Base-by-base conservation (phyloP, 1,140 invertebrate species). In the Globodera ellingtonae region DNA sequence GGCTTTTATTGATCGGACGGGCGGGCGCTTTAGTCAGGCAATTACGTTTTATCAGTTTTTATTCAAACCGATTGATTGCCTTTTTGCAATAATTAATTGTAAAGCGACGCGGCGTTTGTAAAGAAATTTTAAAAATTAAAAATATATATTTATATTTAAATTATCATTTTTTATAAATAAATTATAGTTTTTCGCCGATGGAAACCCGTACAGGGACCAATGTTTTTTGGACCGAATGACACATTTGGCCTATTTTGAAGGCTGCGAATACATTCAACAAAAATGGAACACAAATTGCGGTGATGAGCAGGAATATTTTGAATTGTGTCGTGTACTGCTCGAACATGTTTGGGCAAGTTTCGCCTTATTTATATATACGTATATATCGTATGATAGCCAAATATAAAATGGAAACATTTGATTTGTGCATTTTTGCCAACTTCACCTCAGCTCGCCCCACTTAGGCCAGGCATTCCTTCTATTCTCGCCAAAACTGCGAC, bases 241-340 rank as follows among this genome's bases (percentile, higher is more conserved):
- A 15, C 67, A 70, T 47, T 70, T 70, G 67, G 67, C 67, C 67
- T 70, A 44, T 47, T 70, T 70, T 10, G 67, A 70, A 18, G 46
- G 67, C 46, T 70, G 67, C 35, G 67, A 70, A 47, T 47, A 44
- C 35, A 47, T 70, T 6, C 67, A 47, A 18, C 21, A 10, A 9
- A 70, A 70, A 47, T 70, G 67, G 67, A 44, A 21, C 67, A 47
- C 2, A 35, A 70, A 70, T 47, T 70, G 67, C 24, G 67, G 67
- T 6, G 67, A 35, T 10, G 9, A 44, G 35, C 35, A 44, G n/a
- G 24, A 70, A 44, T 70, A 44, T 47, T 70, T 44, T 18, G 67
- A 70, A 18, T 18, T 70, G 35, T 70, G 67, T 21, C 24, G 46
- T 8, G 18, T 70, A 44, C 46, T 70, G 24, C 46, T 70, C 67